Evolutionary conservation across 2,113 vertebrate species (phyloP), one percentile per base, ranked within the genome.

Genomic region (Ceyx cyanopectus): DNA sequence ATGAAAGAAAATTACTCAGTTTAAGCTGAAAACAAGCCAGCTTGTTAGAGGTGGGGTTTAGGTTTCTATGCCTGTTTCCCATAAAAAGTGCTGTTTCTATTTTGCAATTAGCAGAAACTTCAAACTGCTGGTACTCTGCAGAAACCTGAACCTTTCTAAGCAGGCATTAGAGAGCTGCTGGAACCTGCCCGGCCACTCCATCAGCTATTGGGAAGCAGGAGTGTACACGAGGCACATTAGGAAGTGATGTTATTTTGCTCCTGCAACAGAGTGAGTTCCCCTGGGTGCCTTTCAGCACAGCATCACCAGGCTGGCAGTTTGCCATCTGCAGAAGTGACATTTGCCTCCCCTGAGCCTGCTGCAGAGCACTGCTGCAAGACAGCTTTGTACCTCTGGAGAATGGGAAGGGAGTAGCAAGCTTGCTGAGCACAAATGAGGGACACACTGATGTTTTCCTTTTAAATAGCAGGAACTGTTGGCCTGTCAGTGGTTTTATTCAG

Each of bases 241-340:
- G 54, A 85, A 95, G 86, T 32, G 46, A 74, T 58, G 21, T 72
- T 90, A 70, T 93, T 92, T 66, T 93, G 65, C 67, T 88, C 94
- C 76, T 88, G 53, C 77, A 87, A 23, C 67, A 65, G 81, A 95
- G 61, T 83, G 43, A 96, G 96, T 85, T 94, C 87, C 85, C 85
- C 69, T 90, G 30, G 12, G 94, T 78, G 80, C 77, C 61, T 87
- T 94, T 92, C 91, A 80, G 18, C 5, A 4, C 8, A 3, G 50
- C 66, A 74, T 70, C 58, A 29, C 78, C 27, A 81, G 43, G 77
- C 91, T 97, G 97, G 96, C 95, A 90, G 89, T 75, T 87, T 93
- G 92, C 94, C 97, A 90, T 92, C 87, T 87, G 90, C 81, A 96
- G 95, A 94, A 83, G 69, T 88, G 92, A 94, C 96, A 84, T 90